A percentile compares a stretch with the other conserved stretches of the same genome.
phyloP scores from a whole-genome alignment of 2,113 vertebrate genomes.

The Lynx canadensis region DNA sequence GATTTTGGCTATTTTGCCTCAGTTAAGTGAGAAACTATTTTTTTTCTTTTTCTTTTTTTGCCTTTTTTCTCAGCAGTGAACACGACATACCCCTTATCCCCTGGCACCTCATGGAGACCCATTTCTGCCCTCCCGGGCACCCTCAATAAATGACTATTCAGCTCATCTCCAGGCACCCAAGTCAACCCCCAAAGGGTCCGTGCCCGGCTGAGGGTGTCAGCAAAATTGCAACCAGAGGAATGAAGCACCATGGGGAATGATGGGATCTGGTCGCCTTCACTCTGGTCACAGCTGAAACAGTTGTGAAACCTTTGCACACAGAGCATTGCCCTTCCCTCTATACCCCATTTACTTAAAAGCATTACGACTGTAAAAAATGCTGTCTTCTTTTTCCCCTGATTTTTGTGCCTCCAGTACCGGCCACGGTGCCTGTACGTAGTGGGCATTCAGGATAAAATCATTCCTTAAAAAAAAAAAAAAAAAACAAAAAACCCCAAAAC shows the following conservation, averaged over 20 bases:
- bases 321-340: neutral
- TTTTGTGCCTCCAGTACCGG: neutral
- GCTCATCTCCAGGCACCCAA: neutral
- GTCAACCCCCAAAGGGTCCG: neutral
- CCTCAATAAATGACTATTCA: neutral
- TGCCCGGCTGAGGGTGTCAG: neutral
- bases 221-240: neutral
- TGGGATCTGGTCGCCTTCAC: neutral
- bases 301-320: neutral
- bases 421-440: neutral
- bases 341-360: neutral
- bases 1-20: neutral
- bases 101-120: neutral
- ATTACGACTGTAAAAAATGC: neutral
- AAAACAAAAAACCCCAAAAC: too few species aligned
- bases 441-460: neutral
- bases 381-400: neutral
- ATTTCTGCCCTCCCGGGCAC: neutral
- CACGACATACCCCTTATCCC: neutral
- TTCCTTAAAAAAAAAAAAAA: neutral
- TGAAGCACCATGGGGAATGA: neutral
- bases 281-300: neutral
- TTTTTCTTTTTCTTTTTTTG: neutral
- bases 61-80: neutral
- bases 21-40: neutral